These are phyloP conservation scores for Drosophila trapezifrons DNA, from an alignment of 1,140 invertebrate species.

Conservation along the genomic window DNA sequence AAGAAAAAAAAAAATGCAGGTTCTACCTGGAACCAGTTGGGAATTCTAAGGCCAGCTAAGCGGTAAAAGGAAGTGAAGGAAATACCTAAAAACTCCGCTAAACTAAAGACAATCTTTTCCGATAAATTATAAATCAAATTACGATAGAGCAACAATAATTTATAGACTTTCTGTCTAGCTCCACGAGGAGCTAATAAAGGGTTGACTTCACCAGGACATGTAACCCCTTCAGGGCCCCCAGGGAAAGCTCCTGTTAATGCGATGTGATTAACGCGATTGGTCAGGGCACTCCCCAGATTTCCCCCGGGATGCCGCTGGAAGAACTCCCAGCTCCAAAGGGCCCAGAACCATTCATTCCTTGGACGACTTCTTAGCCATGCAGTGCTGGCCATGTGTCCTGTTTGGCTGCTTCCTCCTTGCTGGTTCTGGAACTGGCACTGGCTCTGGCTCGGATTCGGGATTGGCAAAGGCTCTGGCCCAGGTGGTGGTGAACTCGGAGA, in stretches of 20 bases:
- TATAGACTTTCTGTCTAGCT: no score
- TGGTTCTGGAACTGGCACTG: no score
- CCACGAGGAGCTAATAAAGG: not conserved
- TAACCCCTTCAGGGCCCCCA: not conserved
- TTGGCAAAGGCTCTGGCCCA: conserved; percentile 37
- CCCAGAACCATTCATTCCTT: not conserved
- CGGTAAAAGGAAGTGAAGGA: no score
- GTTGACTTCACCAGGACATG: not conserved
- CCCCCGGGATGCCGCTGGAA: not conserved
- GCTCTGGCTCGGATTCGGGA: no score
- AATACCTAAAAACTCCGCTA: no score
- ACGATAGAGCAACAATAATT: no score
- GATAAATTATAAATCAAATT: no score
- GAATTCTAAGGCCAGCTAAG: not conserved
- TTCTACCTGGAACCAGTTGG: no score
- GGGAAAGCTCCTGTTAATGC: not conserved
- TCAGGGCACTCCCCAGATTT: conserved; percentile 23
- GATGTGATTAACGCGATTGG: conserved; percentile 21
- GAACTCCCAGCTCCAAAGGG: not conserved
- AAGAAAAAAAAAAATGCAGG: conserved; percentile 13
- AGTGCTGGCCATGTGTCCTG: not conserved
- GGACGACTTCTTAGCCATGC: conserved; percentile 15
- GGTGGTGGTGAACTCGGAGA: conserved; percentile 56
- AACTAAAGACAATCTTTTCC: no score
- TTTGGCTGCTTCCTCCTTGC: not conserved